These are phyloP conservation scores for Lepilemur ruficaudatus DNA, from an alignment of 2,797 vertebrate species.

Conservation along the genomic window DNA sequence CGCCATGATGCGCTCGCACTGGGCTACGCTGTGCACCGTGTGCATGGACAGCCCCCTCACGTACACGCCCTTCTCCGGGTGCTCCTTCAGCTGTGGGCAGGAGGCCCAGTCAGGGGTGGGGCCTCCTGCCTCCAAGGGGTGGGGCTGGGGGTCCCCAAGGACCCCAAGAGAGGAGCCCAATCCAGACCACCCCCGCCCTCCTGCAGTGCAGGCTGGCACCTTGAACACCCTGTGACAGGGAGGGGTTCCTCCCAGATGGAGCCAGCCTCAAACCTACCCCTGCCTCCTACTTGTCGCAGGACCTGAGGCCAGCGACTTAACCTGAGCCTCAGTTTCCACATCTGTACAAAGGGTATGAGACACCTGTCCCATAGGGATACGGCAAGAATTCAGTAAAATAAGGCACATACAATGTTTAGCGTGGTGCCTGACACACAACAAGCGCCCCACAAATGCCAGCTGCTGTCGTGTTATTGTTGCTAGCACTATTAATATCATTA, in stretches of 20 bases:
- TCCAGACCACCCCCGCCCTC: neutral
- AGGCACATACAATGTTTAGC: neutral
- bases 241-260: neutral
- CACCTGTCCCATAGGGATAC: neutral
- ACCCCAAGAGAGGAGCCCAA: neutral
- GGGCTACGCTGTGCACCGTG: constrained; percentile 88
- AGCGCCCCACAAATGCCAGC: accelerated
- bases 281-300: neutral
- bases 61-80: constrained; percentile 89
- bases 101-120: accelerated
- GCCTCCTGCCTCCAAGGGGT: neutral
- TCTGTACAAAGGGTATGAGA: neutral
- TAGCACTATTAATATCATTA: accelerated
- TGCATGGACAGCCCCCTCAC: constrained; percentile 92
- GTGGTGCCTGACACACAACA: neutral
- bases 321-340: neutral
- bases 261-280: neutral
- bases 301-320: neutral
- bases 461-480: accelerated
- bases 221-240: neutral
- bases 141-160: neutral
- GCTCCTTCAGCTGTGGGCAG: constrained; percentile 91
- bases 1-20: constrained; percentile 91
- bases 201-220: neutral
- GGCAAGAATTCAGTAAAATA: neutral